Base-by-base conservation (phyloP, 2,113 vertebrate genomes). In the Heterotilapia buettikoferi region DNA sequence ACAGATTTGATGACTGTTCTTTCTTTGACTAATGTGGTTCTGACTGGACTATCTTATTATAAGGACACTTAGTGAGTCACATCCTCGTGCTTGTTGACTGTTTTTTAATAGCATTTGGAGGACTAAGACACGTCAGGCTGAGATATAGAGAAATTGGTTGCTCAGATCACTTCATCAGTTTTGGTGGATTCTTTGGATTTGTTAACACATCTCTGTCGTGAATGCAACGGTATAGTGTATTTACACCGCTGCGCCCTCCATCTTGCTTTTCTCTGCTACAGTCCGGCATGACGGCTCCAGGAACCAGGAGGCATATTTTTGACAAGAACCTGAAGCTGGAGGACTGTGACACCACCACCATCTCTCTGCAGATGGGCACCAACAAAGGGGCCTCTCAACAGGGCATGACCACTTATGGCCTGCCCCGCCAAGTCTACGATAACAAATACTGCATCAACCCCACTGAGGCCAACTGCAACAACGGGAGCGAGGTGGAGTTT, bases 351-450 rank as follows among this genome's bases (percentile, higher is more conserved):
- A 97, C 94, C 1, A 88, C 93, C 91, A 98, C 96, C 24, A 97
- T 99, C 90, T 98, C 98, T 2, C 97, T 99, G 94, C 98, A 99
- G 96, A 99, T 99, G 98, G 98, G 98, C 83, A 98, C 97, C 94
- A 99, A 99, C 95, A 98, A 98, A 92, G 97, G 97, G 53, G 98
- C 98, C 1, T 99, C 98, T 0, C 98, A 99, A 95, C 95, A 96
- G 61, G 98, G 98, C 91, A 99, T 99, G 98, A 99, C 98, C 0
- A 97, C 98, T n/a, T 99, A 99, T 2, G 98, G 98, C 79, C 97
- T 98, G 12, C 97, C 97, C 0, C 98, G 98, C 36, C 98, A 99
- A 94, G 98, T 99, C 57, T 99, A 97, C 1, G 98, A 99, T 96
- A 97, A 96, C 96, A 99, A 99, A 76, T 99, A 99, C 96, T 99